A percentile compares a stretch with the other conserved stretches of the same genome.
Conservation (phyloP, 2,113 vertebrate species). For the Marmota flaviventris region DNA sequence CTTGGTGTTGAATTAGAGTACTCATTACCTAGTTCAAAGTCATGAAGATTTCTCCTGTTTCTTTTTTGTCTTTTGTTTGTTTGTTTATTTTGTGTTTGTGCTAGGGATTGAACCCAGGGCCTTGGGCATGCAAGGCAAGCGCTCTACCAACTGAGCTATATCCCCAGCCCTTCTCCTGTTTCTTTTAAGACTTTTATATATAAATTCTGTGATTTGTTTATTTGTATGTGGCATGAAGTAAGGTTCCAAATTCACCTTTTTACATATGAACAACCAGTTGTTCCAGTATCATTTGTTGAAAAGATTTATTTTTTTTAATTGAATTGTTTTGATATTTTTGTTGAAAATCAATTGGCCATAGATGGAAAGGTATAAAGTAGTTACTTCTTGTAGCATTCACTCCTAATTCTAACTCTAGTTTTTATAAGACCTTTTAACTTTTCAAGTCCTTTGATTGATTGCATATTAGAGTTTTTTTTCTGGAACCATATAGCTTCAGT, state of each 20-base stretch:
- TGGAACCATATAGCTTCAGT: background rate
- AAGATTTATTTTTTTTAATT: background rate
- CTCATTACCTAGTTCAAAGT: background rate
- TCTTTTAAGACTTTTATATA: slow-evolving; percentile 23
- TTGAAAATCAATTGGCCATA: slow-evolving; percentile 22
- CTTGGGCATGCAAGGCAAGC: no score
- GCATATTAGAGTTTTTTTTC: background rate
- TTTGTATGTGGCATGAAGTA: background rate
- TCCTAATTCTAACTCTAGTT: slow-evolving; percentile 10
- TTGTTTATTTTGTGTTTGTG: no score
- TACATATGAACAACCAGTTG: background rate
- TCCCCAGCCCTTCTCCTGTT: background rate
- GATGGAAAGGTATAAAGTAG: background rate
- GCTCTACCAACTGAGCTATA: no score
- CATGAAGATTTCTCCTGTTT: background rate
- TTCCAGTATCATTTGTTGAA: background rate
- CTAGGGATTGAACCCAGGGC: no score
- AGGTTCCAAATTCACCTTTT: background rate
- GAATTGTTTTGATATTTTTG: background rate
- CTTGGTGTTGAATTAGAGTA: background rate
- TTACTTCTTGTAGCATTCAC: slow-evolving; percentile 45
- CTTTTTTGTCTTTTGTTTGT: background rate
- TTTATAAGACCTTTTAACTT: background rate
- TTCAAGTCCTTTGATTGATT: background rate
- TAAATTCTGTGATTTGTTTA: background rate